These are phyloP conservation scores for Suncus etruscus DNA, from an alignment of 2,113 vertebrate species.

Conservation along the genomic window DNA sequence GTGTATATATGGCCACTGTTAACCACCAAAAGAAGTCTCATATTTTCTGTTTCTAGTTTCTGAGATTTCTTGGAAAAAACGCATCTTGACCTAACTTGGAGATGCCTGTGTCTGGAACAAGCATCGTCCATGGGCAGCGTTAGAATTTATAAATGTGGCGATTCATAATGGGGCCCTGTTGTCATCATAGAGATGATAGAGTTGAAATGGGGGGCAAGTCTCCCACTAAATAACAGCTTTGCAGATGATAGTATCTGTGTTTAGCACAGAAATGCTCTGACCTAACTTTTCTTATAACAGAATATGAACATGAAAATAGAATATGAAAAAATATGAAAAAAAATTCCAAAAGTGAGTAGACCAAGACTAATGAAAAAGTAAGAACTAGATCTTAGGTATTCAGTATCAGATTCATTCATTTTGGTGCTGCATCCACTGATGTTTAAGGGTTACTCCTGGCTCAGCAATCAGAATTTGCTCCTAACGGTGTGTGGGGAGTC, in stretches of 20 bases:
- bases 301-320: background rate
- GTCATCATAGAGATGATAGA: background rate
- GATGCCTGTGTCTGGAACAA: background rate
- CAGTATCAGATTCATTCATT: no score
- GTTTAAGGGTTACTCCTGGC: no score
- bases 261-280: background rate
- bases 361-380: slow-evolving; percentile 24
- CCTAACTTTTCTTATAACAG: background rate
- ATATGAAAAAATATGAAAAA: no score
- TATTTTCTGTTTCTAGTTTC: background rate
- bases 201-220: background rate
- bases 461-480: no score
- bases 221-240: background rate
- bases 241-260: background rate
- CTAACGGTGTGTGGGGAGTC: no score
- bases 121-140: background rate
- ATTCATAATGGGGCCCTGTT: background rate
- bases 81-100: background rate
- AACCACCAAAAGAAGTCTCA: slow-evolving; percentile 1
- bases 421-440: background rate
- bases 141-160: slow-evolving; percentile 6
- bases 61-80: slow-evolving; percentile 27
- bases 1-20: background rate
- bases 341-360: background rate
- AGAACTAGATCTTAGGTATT: background rate